These are phyloP conservation scores for Takifugu bimaculatus DNA, from an alignment of 2,113 vertebrate species.

Conservation along the genomic window DNA sequence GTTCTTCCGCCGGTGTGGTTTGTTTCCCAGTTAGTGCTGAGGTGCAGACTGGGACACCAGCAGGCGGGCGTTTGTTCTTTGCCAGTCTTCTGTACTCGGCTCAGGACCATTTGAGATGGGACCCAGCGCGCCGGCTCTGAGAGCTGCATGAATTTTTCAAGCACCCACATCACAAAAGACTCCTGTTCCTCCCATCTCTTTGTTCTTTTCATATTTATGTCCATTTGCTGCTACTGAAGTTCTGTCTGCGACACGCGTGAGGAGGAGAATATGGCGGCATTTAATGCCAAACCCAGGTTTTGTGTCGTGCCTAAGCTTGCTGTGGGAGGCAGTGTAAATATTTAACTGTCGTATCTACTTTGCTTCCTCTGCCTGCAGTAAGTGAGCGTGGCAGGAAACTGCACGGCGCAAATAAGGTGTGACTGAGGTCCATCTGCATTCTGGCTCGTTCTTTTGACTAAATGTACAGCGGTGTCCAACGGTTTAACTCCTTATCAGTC, in stretches of 20 bases:
- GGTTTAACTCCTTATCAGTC: no score
- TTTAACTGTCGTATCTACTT: slow-evolving; percentile 50
- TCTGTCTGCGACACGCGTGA: slow-evolving; percentile 19
- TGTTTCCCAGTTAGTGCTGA: not conserved
- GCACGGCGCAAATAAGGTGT: slow-evolving; percentile 20
- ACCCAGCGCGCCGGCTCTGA: slow-evolving; percentile 31
- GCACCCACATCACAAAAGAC: slow-evolving; percentile 50
- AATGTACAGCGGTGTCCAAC: not conserved
- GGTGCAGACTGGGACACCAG: slow-evolving; percentile 6
- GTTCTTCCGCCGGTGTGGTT: not conserved
- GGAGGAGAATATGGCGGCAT: slow-evolving; percentile 25
- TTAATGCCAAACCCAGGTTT: slow-evolving; percentile 53
- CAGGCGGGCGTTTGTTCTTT: slow-evolving; percentile 8
- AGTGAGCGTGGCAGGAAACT: slow-evolving; percentile 31
- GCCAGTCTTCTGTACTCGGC: slow-evolving; percentile 25
- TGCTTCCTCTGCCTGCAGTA: slow-evolving; percentile 26
- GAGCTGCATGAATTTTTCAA: slow-evolving; percentile 67
- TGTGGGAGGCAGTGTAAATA: slow-evolving; percentile 58
- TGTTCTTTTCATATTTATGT: slow-evolving; percentile 57
- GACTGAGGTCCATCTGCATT: not conserved
- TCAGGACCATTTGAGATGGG: slow-evolving; percentile 35
- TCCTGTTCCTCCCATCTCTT: slow-evolving; percentile 42
- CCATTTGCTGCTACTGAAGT: slow-evolving; percentile 43
- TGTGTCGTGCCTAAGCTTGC: slow-evolving; percentile 48
- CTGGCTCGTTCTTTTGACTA: slow-evolving; percentile 7